A percentile compares a stretch with the other conserved stretches of the same genome.
Evolutionary conservation across 2,113 vertebrate species (phyloP).

Genomic region (Lynx canadensis): DNA sequence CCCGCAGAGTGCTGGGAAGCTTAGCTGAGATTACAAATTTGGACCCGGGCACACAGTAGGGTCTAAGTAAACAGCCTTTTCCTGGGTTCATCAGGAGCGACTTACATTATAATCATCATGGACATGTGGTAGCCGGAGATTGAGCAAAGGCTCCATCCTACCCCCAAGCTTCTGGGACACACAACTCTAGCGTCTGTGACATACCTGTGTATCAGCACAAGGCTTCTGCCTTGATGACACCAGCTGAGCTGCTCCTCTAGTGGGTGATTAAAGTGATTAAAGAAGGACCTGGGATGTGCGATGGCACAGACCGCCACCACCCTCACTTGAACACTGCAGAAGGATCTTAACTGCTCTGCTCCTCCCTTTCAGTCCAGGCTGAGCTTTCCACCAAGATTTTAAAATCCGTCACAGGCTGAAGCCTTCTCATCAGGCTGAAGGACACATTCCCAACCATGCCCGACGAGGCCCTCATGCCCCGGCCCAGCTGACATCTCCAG

Average conservation of each 20-base stretch:
- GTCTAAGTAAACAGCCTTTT: neutral
- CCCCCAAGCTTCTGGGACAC: neutral
- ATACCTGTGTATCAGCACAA: neutral
- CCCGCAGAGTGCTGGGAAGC: neutral
- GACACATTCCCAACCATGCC: neutral
- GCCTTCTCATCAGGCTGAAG: neutral
- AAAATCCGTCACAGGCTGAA: neutral
- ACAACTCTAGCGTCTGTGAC: neutral
- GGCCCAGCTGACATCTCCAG: neutral
- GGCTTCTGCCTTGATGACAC: neutral
- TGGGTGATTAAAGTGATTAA: rapidly evolving
- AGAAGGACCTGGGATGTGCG: rapidly evolving
- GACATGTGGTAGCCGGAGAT: rapidly evolving
- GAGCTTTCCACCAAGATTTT: neutral
- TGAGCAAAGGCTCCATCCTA: neutral
- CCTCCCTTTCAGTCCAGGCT: neutral
- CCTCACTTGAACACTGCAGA: rapidly evolving
- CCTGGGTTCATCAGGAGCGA: neutral
- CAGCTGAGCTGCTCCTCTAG: neutral
- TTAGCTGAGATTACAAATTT: rapidly evolving
- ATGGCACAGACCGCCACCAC: rapidly evolving
- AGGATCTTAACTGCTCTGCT: neutral
- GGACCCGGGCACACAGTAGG: neutral
- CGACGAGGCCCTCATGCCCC: rapidly evolving
- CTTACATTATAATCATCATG: rapidly evolving